Evolutionary conservation across 2,888 invertebrate species (phyloP), one percentile per base, ranked within the genome.

Genomic region (Epinotia nisella): DNA sequence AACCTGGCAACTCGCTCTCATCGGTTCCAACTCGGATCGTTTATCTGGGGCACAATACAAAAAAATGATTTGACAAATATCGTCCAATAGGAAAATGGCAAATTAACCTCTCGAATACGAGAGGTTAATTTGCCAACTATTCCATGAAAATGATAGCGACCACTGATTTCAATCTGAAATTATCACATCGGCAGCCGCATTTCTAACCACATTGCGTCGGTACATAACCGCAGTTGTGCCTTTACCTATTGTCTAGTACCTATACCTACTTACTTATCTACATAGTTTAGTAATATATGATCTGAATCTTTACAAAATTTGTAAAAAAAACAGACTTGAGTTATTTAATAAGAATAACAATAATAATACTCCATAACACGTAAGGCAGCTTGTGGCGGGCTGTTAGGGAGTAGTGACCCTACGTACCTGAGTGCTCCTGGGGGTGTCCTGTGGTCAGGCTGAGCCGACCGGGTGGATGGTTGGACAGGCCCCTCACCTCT

Each of bases 11-110:
- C 87, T 78, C 83, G 81, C 82, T 80, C 79, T 82, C 90, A 87
- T 78, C 83, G 80, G 82, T 81, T 90, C 91, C 92, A 91, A 89
- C 85, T 79, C 80, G 74, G 21, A 78, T 75, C 70, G 79, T 76
- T 81, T 84, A 92, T 86, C 85, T 89, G 79, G 91, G 91, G 88
- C 92, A 85, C 83, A 82, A 85, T 86, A 87, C 88, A 84, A 85
- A 90, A 49, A 90, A 90, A 90, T 90, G 86, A 90, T 88, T 89
- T 87, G 88, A 86, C 87, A 86, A 81, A 85, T 87, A 86, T 84
- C 82, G 76, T 72, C 74, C 75, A n/a, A n/a, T n/a, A n/a, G n/a
- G n/a, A n/a, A n/a, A n/a, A n/a, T n/a, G n/a, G n/a, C n/a, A n/a
- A n/a, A n/a, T n/a, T n/a, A n/a, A n/a, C n/a, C n/a, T n/a, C n/a